phyloP scores from a whole-genome alignment of 2,888 invertebrate genomes.

The Cantharis lateralis region DNA sequence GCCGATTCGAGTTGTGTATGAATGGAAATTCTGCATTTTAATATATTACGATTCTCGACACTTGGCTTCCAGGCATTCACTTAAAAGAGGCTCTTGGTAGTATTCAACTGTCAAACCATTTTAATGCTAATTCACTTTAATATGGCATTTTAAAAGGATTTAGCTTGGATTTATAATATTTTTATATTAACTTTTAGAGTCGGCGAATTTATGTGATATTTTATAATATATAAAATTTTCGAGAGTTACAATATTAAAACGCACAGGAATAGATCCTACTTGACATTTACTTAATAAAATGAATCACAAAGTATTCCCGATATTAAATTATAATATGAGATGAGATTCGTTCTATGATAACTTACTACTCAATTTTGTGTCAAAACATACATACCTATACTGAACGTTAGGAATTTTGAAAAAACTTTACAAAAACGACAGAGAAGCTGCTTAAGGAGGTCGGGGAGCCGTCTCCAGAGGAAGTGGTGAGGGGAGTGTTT shows the following conservation, averaged over 20 bases:
- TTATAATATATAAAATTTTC: not conserved
- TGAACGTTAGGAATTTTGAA: not conserved
- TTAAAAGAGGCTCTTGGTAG: conserved; percentile 41
- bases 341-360: not conserved
- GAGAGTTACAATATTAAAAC: not conserved
- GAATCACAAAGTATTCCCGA: not conserved
- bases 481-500: too few species aligned
- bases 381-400: not conserved
- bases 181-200: conserved; percentile 48
- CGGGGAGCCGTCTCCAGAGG: too few species aligned
- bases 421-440: not conserved
- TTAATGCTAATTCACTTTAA: conserved; percentile 56
- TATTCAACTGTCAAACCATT: conserved; percentile 56
- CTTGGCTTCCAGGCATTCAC: conserved; percentile 42
- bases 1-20: conserved; percentile 47
- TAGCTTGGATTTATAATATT: conserved; percentile 54
- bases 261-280: not conserved
- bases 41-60: conserved; percentile 31
- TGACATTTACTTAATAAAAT: not conserved
- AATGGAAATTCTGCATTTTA: conserved; percentile 47
- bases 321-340: not conserved
- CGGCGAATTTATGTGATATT: not conserved
- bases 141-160: conserved; percentile 54
- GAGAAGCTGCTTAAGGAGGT: too few species aligned
- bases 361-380: not conserved